Evolutionary conservation across 2,113 vertebrate genomes (phyloP).

Genomic region (Amphiprion percula): DNA sequence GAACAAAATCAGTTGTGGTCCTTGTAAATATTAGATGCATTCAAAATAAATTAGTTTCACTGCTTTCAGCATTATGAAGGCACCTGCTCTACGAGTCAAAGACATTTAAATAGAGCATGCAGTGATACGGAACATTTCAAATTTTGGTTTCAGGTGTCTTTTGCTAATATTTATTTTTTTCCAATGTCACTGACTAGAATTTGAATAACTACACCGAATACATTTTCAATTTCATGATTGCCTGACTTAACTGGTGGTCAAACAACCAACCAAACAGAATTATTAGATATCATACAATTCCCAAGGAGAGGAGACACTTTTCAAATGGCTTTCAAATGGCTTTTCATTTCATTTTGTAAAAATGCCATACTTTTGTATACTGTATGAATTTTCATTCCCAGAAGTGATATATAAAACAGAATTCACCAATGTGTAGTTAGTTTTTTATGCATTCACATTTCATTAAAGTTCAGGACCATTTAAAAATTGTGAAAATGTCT

Average conservation of each 20-base stretch:
- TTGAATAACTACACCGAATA: too few relatives aligned
- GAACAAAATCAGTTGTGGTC: conserved; percentile 14
- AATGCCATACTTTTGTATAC: not conserved
- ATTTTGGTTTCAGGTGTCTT: too few relatives aligned
- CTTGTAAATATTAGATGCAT: conserved; percentile 29
- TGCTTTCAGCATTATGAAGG: conserved; percentile 3
- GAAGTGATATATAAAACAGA: not conserved
- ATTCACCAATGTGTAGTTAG: not conserved
- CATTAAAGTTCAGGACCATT: not conserved
- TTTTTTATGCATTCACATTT: not conserved
- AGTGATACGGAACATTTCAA: not conserved
- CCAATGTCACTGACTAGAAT: too few relatives aligned
- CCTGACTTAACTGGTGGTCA: too few relatives aligned
- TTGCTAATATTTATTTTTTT: too few relatives aligned
- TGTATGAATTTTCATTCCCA: not conserved
- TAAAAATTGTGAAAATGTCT: not conserved
- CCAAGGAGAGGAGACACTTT: too few relatives aligned
- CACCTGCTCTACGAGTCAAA: conserved; percentile 1
- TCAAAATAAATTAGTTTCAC: conserved; percentile 40
- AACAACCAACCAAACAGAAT: too few relatives aligned
- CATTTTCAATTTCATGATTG: too few relatives aligned
- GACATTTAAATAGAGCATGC: conserved; percentile 10
- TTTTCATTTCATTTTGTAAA: too few relatives aligned
- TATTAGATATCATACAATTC: too few relatives aligned
- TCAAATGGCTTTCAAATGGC: too few relatives aligned